Conservation (phyloP, 2,113 vertebrate genomes). For the Sisor rabdophorus region DNA sequence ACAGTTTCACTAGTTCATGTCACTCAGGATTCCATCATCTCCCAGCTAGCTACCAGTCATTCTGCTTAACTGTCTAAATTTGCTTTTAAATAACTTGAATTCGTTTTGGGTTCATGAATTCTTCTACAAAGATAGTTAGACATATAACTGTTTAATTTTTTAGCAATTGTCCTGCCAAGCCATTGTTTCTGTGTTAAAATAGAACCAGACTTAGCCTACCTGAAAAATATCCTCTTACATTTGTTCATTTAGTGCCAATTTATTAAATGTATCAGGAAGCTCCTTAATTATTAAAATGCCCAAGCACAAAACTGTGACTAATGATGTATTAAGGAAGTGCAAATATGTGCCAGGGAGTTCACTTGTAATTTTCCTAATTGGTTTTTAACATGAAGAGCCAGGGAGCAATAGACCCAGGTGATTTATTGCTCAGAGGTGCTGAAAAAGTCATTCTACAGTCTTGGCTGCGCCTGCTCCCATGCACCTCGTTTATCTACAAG, state of each 20-base stretch:
- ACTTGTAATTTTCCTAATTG: conserved; percentile 97
- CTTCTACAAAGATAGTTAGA: neutral
- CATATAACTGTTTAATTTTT: conserved; percentile 7
- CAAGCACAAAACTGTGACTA: conserved; percentile 74
- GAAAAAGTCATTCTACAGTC: conserved; percentile 81
- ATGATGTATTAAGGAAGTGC: conserved; percentile 79
- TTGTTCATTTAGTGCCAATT: conserved; percentile 31
- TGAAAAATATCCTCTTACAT: conserved; percentile 2
- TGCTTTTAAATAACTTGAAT: conserved; percentile 39
- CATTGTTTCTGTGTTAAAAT: conserved; percentile 12
- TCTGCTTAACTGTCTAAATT: conserved; percentile 31
- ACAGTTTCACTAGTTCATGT: conserved; percentile 13
- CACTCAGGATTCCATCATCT: conserved; percentile 29
- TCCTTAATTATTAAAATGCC: conserved; percentile 66
- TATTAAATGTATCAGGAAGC: conserved; percentile 54
- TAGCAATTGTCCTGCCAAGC: neutral
- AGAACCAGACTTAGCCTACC: conserved; percentile 25
- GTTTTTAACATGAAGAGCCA: conserved; percentile 88
- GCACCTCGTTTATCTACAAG: conserved; percentile 88
- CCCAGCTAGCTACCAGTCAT: conserved; percentile 16
- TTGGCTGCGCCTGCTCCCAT: conserved; percentile 83
- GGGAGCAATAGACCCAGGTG: conserved; percentile 72
- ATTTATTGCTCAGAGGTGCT: conserved; percentile 83
- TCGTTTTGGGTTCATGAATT: neutral
- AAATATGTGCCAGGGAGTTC: conserved; percentile 85